Evolutionary conservation across 2,797 vertebrate species (phyloP).

Genomic region (Halcyon badia): DNA sequence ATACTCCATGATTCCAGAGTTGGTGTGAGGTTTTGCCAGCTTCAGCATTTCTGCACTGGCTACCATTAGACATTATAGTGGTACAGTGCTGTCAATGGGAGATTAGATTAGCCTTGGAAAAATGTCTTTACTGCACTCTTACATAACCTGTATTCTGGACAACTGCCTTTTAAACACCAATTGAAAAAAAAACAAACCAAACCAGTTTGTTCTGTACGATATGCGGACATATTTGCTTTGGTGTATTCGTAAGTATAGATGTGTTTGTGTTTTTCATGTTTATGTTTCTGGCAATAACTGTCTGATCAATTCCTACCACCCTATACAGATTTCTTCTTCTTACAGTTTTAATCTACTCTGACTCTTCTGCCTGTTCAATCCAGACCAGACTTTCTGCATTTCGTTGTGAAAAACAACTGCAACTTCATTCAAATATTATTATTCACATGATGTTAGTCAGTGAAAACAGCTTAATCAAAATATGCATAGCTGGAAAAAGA

Average conservation of each 20-base stretch:
- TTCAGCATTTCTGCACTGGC: neutral
- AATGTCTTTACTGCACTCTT: neutral
- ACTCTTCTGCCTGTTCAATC: neutral
- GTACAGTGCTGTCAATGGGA: neutral
- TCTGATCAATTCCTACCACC: slow-evolving; percentile 17
- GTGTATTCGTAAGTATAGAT: neutral
- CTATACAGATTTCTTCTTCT: slow-evolving; percentile 20
- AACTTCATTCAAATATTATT: neutral
- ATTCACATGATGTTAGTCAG: neutral
- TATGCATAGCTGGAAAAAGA: neutral
- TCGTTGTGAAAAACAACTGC: neutral
- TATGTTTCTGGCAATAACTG: neutral
- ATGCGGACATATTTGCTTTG: neutral
- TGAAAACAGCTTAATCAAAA: neutral
- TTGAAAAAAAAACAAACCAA: neutral
- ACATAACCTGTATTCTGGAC: neutral
- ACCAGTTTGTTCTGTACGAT: neutral
- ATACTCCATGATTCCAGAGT: neutral
- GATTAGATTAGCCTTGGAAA: slow-evolving; percentile 10
- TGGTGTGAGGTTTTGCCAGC: neutral
- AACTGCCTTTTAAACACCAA: neutral
- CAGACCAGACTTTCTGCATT: neutral
- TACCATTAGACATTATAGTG: neutral
- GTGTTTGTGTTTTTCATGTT: neutral
- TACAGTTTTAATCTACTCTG: neutral